phyloP scores from a whole-genome alignment of 2,797 vertebrate species.

The Masticophis lateralis region DNA sequence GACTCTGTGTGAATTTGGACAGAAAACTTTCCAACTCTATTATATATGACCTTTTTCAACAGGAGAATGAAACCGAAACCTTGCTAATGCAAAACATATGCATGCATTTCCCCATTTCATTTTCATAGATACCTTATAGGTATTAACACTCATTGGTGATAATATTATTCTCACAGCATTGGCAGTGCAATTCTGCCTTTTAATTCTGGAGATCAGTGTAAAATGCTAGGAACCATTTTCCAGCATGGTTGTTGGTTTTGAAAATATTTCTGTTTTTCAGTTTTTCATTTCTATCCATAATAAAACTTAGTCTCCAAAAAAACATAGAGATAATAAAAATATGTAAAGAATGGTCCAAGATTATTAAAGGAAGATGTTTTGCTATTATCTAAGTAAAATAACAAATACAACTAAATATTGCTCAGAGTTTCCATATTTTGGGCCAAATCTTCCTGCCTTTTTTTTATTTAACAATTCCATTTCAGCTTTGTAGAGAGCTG shows the following conservation, averaged over 20 bases:
- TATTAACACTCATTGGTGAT: background rate
- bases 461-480: background rate
- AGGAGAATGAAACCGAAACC: background rate
- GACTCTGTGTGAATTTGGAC: background rate
- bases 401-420: background rate
- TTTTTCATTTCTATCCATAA: background rate
- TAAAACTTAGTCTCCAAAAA: background rate
- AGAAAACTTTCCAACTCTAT: background rate
- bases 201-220: background rate
- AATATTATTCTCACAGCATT: background rate
- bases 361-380: background rate
- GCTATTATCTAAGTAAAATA: conserved; percentile 2
- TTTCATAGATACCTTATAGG: background rate
- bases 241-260: background rate
- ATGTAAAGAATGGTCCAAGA: background rate
- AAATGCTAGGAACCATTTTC: background rate
- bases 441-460: background rate
- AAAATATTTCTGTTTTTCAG: background rate
- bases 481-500: background rate
- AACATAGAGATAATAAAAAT: conserved; percentile 1
- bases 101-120: background rate
- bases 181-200: background rate
- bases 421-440: conserved; percentile 18
- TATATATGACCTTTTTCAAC: background rate
- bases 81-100: background rate